Evolutionary conservation across 2,797 vertebrate species (phyloP).

Genomic region (Euphonia xanthogaster): DNA sequence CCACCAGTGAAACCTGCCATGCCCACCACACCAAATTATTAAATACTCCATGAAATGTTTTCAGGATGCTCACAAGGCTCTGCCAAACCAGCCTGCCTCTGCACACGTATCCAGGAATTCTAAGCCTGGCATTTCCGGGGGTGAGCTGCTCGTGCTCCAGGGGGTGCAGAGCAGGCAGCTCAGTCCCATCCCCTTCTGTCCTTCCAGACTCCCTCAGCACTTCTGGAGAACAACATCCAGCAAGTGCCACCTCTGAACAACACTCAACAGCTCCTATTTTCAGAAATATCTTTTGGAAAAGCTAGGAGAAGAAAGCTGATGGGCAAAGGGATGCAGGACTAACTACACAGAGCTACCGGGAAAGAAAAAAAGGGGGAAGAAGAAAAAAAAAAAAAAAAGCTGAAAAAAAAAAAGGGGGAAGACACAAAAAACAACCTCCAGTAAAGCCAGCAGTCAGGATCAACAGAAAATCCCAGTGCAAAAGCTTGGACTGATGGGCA

Average conservation of each 20-base stretch:
- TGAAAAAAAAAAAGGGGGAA: fast-evolving
- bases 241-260: fast-evolving
- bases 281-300: neutral
- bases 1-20: neutral
- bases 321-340: neutral
- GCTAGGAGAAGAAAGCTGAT: neutral
- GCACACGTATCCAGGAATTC: fast-evolving
- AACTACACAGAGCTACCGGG: neutral
- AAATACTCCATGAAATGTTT: neutral
- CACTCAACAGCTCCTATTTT: neutral
- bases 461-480: neutral
- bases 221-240: fast-evolving
- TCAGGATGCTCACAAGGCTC: neutral
- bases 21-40: fast-evolving
- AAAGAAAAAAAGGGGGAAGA: fast-evolving
- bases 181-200: too few relatives aligned
- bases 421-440: neutral
- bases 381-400: fast-evolving
- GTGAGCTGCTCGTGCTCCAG: fast-evolving
- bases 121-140: neutral
- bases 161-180: neutral
- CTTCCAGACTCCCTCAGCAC: neutral
- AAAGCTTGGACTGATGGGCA: neutral
- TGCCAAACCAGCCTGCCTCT: neutral
- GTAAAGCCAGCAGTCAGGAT: neutral